Evolutionary conservation across 2,113 vertebrate species (phyloP), one percentile per base, ranked within the genome.

Genomic region (Patagioenas fasciata): DNA sequence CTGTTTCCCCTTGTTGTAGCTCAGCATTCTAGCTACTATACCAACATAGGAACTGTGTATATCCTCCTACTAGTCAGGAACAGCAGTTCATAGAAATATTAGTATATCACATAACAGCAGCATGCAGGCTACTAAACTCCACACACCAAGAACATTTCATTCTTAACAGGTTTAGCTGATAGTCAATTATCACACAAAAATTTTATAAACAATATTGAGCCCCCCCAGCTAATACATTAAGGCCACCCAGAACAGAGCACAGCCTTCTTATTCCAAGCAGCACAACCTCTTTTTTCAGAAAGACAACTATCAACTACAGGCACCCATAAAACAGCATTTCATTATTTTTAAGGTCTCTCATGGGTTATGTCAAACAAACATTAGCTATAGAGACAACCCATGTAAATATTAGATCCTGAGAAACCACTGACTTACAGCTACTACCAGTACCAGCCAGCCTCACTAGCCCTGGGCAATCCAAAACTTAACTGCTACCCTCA

Each of bases 401-500:
- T 10, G 38, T 12, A 86, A 82, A 34, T 1, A 36, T 5, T 40
- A 69, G 12, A 38, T 10, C 5, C 31, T 61, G 8, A 80, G 14
- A 80, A 89, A 50, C 7, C 14, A 61, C 8, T 50, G 13, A 54
- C 29, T 89, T 62, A 7, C 9, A 70, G 18, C 15, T 66, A 5
- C 21, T 15, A 13, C n/a, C 9, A 40, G 31, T 80, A 78, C 23
- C 32, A 84, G 6, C 5, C n/a, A 62, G 6, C 24, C 21, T 51
- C 28, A 44, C 13, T 29, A 71, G 29, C 17, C 8, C 2, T 13
- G 0, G 3, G 9, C 17, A 58, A 50, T 3, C 47, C 15, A 62
- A 72, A 89, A 16, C 11, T 8, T 6, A 50, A 14, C 6, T 28
- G 6, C 11, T 5, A 29, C 7, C 17, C 17, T 17, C 20, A 70